Conservation (phyloP, 2,113 vertebrate species). For the Verasper variegatus region DNA sequence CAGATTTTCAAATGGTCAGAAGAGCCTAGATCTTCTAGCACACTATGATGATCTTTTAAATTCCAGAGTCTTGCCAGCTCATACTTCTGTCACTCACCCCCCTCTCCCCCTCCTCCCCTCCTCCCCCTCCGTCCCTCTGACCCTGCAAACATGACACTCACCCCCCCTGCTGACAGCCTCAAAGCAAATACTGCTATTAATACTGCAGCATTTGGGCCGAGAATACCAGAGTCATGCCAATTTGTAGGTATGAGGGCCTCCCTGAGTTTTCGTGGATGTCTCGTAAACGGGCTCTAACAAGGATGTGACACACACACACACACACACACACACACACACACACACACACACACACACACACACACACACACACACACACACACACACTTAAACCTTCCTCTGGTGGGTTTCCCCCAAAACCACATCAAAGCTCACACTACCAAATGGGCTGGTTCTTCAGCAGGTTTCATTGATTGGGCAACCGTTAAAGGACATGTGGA, state of each 20-base stretch:
- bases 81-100: neutral
- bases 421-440: too few species aligned
- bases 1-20: neutral
- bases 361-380: neutral
- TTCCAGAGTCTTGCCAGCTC: slow-evolving; percentile 1
- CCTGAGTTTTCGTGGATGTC: slow-evolving; percentile 7
- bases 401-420: neutral
- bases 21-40: neutral
- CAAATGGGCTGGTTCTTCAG: neutral
- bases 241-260: slow-evolving; percentile 13
- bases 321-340: neutral
- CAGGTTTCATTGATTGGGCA: neutral
- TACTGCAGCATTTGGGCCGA: slow-evolving; percentile 65
- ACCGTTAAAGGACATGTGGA: slow-evolving; percentile 12
- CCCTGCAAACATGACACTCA: slow-evolving; percentile 66
- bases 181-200: slow-evolving; percentile 81
- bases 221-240: slow-evolving; percentile 50
- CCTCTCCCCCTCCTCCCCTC: neutral
- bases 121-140: slow-evolving; percentile 32
- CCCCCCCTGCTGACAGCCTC: slow-evolving; percentile 66
- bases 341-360: neutral
- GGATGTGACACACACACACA: neutral
- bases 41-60: neutral
- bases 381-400: neutral
- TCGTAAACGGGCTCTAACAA: slow-evolving; percentile 9